These are phyloP conservation scores for Ianthella basta DNA, from an alignment of 37 sponge, comb jelly and placozoan genomes.

Conservation along the genomic window DNA sequence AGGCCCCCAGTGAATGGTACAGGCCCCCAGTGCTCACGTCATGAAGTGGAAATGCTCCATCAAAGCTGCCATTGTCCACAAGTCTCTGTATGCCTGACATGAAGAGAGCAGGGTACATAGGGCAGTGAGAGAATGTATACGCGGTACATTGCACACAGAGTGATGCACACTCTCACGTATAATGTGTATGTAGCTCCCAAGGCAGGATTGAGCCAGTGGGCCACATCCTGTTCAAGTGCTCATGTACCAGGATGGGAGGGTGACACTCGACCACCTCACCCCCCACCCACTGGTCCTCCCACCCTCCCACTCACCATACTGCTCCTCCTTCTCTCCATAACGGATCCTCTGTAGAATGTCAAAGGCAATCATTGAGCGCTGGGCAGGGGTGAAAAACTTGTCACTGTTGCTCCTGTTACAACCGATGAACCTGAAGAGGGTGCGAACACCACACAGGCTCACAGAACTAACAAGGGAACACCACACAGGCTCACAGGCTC, in stretches of 20 bases:
- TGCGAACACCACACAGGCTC: conserved; percentile 12
- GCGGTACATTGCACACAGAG: too few species aligned
- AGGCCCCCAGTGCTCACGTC: conserved; percentile 33
- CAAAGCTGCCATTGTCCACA: conserved; percentile 11
- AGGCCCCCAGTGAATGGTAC: too few species aligned
- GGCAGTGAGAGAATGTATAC: too few species aligned
- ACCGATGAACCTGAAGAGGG: neutral
- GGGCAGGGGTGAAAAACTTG: conserved; percentile 31
- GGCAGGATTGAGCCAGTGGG: too few species aligned
- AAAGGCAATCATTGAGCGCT: conserved; percentile 22
- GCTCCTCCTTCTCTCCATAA: conserved; percentile 55
- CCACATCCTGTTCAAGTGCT: too few species aligned
- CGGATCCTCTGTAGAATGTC: neutral
- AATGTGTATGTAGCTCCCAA: too few species aligned
- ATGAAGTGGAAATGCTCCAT: conserved; percentile 47
- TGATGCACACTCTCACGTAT: too few species aligned
- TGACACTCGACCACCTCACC: too few species aligned
- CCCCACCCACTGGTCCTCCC: too few species aligned
- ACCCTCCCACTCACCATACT: conserved; percentile 23
- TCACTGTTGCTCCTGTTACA: conserved; percentile 9
- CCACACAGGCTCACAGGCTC: conserved; percentile 27
- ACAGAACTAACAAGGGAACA: conserved; percentile 15
- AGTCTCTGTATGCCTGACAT: conserved; percentile 20
- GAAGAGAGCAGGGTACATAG: too few species aligned
- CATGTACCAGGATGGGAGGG: too few species aligned